These are phyloP conservation scores for Zaprionus ghesquierei DNA, from an alignment of 1,140 invertebrate genomes.

Conservation along the genomic window DNA sequence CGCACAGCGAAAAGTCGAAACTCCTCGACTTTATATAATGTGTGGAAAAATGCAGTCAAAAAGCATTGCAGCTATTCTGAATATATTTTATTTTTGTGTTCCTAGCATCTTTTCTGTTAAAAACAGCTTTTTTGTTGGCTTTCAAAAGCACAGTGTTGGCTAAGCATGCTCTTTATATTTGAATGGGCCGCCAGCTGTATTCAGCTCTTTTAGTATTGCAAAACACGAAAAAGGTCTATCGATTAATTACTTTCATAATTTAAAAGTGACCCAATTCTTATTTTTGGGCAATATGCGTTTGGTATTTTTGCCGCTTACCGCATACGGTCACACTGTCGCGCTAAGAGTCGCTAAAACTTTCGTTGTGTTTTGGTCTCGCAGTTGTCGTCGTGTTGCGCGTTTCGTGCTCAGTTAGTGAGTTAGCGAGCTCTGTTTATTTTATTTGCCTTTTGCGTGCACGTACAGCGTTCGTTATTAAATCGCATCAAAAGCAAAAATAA, in stretches of 20 bases:
- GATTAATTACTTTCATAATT: not conserved
- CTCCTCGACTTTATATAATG: no score
- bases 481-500: slow-evolving; percentile 8
- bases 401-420: slow-evolving; percentile 11
- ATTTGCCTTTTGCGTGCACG: slow-evolving; percentile 22
- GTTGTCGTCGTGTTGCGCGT: slow-evolving; percentile 39
- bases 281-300: not conserved
- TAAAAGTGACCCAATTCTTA: no score
- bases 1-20: no score
- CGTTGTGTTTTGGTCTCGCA: slow-evolving; percentile 44
- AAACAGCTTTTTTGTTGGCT: no score
- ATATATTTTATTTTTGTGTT: no score
- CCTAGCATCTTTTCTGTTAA: no score
- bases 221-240: not conserved
- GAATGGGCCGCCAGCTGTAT: not conserved
- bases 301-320: not conserved
- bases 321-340: slow-evolving; percentile 16
- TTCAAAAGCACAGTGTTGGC: not conserved
- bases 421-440: slow-evolving; percentile 32
- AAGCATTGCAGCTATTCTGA: no score
- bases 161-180: not conserved
- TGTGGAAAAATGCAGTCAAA: no score
- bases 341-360: slow-evolving; percentile 32
- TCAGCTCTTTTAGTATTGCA: not conserved
- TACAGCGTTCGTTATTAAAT: slow-evolving; percentile 30